phyloP scores from a whole-genome alignment of 2,113 vertebrate species.

The Gadus chalcogrammus region DNA sequence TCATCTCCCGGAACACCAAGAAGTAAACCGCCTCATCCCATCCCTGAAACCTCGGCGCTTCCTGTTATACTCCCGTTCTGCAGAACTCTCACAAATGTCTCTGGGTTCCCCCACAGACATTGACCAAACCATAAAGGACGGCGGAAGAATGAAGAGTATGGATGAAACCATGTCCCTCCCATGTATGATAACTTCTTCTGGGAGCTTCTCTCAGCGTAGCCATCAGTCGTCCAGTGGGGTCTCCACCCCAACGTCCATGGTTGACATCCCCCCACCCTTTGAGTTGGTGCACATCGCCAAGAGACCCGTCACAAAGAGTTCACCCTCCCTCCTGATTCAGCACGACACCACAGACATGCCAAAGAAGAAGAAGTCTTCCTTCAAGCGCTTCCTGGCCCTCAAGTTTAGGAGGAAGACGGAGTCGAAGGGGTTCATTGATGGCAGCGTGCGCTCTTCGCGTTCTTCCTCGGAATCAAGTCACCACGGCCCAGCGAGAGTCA shows the following conservation, averaged over 20 bases:
- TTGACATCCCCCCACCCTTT: constrained; percentile 95
- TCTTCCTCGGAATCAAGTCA: constrained; percentile 94
- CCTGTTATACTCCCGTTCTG: constrained; percentile 82
- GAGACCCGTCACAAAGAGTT: constrained; percentile 94
- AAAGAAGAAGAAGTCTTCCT: constrained; percentile 94
- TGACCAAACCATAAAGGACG: constrained; percentile 63
- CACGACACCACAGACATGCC: constrained; percentile 80
- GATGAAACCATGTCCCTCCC: constrained; percentile 86
- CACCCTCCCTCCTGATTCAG: constrained; percentile 87
- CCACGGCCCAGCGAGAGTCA: constrained; percentile 81
- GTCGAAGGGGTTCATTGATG: constrained; percentile 82
- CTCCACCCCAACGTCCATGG: constrained; percentile 83
- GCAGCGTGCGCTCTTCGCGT: constrained; percentile 84
- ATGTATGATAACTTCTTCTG: constrained; percentile 85
- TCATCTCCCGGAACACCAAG: constrained; percentile 63
- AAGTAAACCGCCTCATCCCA: constrained; percentile 66
- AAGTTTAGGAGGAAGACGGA: constrained; percentile 92
- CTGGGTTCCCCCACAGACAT: constrained; percentile 69
- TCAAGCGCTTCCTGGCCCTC: constrained; percentile 89
- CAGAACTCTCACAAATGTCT: constrained; percentile 81
- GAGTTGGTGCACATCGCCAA: constrained; percentile 94
- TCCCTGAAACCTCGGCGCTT: constrained; percentile 80
- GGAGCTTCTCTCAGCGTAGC: constrained; percentile 87
- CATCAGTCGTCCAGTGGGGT: constrained; percentile 78
- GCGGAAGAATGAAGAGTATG: constrained; percentile 74